Conservation (phyloP, 2,888 invertebrate species). For the Synergus gifuensis region DNA sequence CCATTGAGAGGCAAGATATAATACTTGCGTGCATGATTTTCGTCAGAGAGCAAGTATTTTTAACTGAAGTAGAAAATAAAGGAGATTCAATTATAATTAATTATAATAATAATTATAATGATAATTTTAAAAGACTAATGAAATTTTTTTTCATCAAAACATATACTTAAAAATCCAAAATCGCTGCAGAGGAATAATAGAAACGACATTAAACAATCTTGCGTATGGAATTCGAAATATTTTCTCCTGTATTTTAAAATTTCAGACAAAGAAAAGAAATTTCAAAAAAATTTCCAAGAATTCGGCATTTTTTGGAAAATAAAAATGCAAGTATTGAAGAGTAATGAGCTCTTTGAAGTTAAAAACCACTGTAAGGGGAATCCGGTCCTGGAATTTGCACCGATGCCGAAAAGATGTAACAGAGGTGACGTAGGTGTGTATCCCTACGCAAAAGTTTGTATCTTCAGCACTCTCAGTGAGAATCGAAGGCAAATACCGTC, state of each 20-base stretch:
- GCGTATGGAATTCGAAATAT: too few relatives aligned
- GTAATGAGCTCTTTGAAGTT: background rate
- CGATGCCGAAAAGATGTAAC: slow-evolving; percentile 10
- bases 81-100: background rate
- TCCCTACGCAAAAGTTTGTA: slow-evolving; percentile 30
- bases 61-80: background rate
- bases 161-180: too few relatives aligned
- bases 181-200: too few relatives aligned
- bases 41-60: background rate
- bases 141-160: too few relatives aligned
- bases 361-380: background rate
- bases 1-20: background rate
- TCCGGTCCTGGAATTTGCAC: slow-evolving; percentile 25
- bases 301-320: background rate
- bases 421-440: slow-evolving; percentile 3
- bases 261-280: too few relatives aligned
- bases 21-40: too few relatives aligned
- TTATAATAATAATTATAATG: too few relatives aligned
- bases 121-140: too few relatives aligned
- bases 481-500: slow-evolving; percentile 35
- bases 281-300: background rate
- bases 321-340: background rate
- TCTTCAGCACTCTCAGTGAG: slow-evolving; percentile 23
- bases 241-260: too few relatives aligned
- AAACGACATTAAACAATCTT: too few relatives aligned